These are phyloP conservation scores for Arbacia lixula DNA, from an alignment of 53 echinoderm and acorn worm genomes.

Conservation along the genomic window DNA sequence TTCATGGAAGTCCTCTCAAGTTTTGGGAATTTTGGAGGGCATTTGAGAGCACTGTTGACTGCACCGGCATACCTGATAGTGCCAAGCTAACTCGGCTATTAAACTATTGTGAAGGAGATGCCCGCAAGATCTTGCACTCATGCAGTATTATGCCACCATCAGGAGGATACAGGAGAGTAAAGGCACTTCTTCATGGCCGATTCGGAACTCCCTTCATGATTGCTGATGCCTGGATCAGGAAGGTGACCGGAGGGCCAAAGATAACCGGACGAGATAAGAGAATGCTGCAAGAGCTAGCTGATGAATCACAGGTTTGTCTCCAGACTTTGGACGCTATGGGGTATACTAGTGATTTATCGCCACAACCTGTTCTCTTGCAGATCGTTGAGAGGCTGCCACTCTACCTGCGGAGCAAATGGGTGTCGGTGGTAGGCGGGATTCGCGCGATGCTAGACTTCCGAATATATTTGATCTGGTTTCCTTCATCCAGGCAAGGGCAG, in stretches of 20 bases:
- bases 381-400: constrained; percentile 54
- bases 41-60: constrained; percentile 68
- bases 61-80: constrained; percentile 21
- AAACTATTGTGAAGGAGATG: constrained; percentile 61
- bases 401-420: constrained; percentile 54
- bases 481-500: too few relatives aligned
- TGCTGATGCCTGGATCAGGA: constrained; percentile 63
- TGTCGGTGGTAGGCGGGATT: constrained; percentile 17
- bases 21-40: constrained; percentile 39
- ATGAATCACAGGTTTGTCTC: constrained; percentile 42
- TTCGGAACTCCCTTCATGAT: constrained; percentile 48
- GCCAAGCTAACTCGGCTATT: constrained; percentile 62
- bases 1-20: constrained; percentile 11
- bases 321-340: constrained; percentile 70
- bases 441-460: neutral
- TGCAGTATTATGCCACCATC: constrained; percentile 57
- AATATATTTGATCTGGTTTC: constrained; percentile 12
- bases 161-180: constrained; percentile 55
- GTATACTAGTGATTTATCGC: constrained; percentile 43
- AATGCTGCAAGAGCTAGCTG: constrained; percentile 52
- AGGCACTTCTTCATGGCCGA: constrained; percentile 52
- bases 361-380: constrained; percentile 26
- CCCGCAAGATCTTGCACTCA: constrained; percentile 51
- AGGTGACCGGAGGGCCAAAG: constrained; percentile 44
- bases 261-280: constrained; percentile 11